These are phyloP conservation scores for Dryoscopus gambensis DNA, from an alignment of 2,113 vertebrate species.

Conservation along the genomic window DNA sequence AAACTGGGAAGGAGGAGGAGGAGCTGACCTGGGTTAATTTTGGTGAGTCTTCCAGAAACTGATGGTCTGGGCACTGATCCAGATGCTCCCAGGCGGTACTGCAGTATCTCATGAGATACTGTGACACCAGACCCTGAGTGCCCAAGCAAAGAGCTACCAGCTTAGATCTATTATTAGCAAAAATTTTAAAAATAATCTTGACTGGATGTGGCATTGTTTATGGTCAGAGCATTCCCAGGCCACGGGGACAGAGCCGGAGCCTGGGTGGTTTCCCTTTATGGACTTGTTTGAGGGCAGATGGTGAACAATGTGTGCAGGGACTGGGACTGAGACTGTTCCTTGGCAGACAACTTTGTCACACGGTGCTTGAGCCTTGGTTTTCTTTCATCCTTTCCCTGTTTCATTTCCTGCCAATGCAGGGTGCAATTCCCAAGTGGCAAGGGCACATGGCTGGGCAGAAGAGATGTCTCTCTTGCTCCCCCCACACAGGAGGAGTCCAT, in stretches of 20 bases:
- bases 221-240: constrained; percentile 43
- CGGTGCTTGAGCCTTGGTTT: neutral
- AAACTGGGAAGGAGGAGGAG: neutral
- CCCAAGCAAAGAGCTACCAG: neutral
- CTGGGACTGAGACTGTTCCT: neutral
- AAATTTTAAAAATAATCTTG: neutral
- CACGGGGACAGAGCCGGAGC: neutral
- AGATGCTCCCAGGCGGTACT: neutral
- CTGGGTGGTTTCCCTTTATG: constrained; percentile 49
- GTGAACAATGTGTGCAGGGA: neutral
- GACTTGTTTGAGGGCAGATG: neutral
- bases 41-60: neutral
- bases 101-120: constrained; percentile 5
- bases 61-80: neutral
- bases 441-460: neutral
- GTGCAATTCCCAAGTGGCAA: neutral
- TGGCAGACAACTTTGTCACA: neutral
- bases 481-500: neutral
- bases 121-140: neutral
- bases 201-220: neutral
- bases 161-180: constrained; percentile 36
- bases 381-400: neutral
- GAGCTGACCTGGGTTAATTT: neutral
- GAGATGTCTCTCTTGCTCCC: neutral
- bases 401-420: neutral